These are phyloP conservation scores for Chlorocebus sabaeus DNA, from an alignment of 2,113 vertebrate species.

Conservation along the genomic window DNA sequence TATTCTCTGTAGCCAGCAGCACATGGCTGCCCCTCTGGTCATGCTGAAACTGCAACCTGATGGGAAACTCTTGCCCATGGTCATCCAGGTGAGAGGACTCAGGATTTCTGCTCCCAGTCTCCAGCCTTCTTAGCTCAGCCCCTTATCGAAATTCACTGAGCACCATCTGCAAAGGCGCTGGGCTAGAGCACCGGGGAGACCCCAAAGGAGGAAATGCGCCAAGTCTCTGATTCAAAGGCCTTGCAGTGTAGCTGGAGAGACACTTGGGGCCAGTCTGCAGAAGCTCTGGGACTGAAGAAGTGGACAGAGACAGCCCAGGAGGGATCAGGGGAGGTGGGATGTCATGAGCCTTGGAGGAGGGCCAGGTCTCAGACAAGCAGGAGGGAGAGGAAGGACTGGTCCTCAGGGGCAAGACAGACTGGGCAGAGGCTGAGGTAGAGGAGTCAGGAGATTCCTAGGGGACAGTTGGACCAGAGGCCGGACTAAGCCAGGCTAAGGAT, in stretches of 20 bases:
- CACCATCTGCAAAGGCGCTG: not conserved
- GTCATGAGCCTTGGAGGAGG: too few species aligned
- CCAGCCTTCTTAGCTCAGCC: not conserved
- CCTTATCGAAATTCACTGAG: not conserved
- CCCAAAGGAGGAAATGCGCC: accelerated
- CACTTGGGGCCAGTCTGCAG: not conserved
- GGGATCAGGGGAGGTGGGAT: not conserved
- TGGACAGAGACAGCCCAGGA: not conserved
- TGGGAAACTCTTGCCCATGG: conserved; percentile 85
- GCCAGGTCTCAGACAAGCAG: not conserved
- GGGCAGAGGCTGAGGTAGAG: not conserved
- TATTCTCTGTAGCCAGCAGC: conserved; percentile 76
- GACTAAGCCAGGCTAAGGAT: not conserved
- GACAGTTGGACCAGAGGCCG: too few species aligned
- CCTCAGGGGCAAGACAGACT: not conserved
- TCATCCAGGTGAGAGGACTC: conserved; percentile 81
- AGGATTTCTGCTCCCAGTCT: not conserved
- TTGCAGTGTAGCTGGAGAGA: not conserved
- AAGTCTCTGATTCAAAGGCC: not conserved
- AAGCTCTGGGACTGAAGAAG: not conserved
- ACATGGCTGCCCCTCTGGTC: conserved; percentile 85
- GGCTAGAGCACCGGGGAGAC: not conserved
- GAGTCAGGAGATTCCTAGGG: not conserved
- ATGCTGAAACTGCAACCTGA: conserved; percentile 84
- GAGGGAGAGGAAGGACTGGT: not conserved